Conservation (phyloP, 2,797 vertebrate genomes). For the Oophaga sylvatica region DNA sequence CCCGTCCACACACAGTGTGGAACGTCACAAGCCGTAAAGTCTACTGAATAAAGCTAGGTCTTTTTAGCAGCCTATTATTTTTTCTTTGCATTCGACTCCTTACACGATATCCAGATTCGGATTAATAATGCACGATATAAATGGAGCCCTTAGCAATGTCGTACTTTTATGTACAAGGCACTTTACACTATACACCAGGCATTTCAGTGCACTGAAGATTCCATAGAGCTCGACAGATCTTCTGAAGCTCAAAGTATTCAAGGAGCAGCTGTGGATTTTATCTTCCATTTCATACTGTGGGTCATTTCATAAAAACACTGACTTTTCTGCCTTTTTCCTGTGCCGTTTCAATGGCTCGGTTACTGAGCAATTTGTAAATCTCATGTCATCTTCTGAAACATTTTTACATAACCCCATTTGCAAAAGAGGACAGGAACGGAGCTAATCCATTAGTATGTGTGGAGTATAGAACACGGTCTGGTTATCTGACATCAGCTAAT, state of each 20-base stretch:
- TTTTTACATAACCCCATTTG: constrained; percentile 39
- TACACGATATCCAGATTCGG: neutral
- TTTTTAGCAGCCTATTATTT: neutral
- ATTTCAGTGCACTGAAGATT: neutral
- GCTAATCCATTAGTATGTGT: constrained; percentile 44
- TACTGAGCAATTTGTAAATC: constrained; percentile 19
- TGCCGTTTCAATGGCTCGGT: neutral
- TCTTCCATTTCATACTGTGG: constrained; percentile 5
- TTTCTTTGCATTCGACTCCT: neutral
- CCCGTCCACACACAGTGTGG: no score
- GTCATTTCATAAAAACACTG: constrained; percentile 19
- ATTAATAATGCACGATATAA: neutral
- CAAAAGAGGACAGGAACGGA: constrained; percentile 10
- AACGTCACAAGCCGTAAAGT: no score
- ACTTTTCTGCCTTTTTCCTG: constrained; percentile 7
- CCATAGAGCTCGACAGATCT: neutral
- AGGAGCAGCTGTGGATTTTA: constrained; percentile 4
- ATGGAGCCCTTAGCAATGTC: neutral
- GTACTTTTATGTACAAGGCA: neutral
- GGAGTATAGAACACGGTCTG: constrained; percentile 15
- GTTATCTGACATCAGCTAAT: constrained; percentile 57
- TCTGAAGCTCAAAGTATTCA: neutral
- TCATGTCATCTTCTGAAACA: constrained; percentile 23
- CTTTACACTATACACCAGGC: neutral
- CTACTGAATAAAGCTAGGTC: neutral